These are phyloP conservation scores for Polyommatus icarus DNA, from an alignment of 2,888 invertebrate genomes.

Conservation along the genomic window DNA sequence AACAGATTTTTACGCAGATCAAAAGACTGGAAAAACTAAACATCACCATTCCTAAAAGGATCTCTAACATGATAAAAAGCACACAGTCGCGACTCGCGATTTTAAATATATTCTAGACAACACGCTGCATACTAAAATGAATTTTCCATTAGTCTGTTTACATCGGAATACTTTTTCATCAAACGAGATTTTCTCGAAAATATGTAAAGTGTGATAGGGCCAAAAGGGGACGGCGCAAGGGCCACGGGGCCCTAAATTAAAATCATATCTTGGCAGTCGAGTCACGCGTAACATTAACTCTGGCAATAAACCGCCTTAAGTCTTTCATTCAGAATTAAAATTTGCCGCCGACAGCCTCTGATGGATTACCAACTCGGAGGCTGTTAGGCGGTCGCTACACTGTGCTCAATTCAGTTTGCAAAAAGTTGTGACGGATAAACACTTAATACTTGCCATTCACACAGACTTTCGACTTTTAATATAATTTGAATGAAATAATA, in stretches of 20 bases:
- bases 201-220: conserved; percentile 63
- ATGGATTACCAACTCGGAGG: conserved; percentile 66
- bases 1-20: neutral
- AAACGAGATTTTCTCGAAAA: conserved; percentile 75
- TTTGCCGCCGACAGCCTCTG: conserved; percentile 73
- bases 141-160: conserved; percentile 74
- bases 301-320: conserved; percentile 75
- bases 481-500: too few species aligned
- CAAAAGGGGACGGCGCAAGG: neutral
- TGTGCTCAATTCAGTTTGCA: neutral
- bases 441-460: too few species aligned
- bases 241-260: conserved; percentile 66
- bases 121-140: conserved; percentile 64
- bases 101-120: conserved; percentile 13
- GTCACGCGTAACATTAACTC: conserved; percentile 79
- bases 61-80: neutral
- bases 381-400: neutral
- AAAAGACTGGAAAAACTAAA: neutral
- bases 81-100: neutral
- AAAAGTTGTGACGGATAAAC: neutral
- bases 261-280: conserved; percentile 76
- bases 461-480: too few species aligned
- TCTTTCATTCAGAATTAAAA: conserved; percentile 77
- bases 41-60: neutral
- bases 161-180: conserved; percentile 71